These are phyloP conservation scores for Chaetogeoica ovagalla DNA, from an alignment of 2,888 invertebrate species.

Conservation along the genomic window DNA sequence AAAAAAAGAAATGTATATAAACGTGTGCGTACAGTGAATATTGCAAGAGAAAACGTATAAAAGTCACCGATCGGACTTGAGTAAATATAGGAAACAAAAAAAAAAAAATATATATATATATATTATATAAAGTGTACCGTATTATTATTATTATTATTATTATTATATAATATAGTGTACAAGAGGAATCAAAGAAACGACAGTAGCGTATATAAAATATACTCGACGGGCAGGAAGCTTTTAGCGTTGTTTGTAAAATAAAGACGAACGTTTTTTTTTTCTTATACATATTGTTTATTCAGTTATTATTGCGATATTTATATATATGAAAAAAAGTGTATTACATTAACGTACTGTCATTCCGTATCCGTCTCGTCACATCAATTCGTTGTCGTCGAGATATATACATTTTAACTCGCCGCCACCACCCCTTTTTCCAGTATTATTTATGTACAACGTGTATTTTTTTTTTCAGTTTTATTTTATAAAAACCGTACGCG, in stretches of 20 bases:
- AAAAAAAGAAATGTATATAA: too few species aligned
- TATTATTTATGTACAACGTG: background rate
- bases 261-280: constrained; percentile 21
- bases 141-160: background rate
- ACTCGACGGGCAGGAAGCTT: constrained; percentile 35
- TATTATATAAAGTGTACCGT: constrained; percentile 4
- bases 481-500: too few species aligned
- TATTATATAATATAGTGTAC: background rate
- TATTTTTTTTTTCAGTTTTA: background rate
- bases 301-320: background rate
- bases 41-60: constrained; percentile 28
- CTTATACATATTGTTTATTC: constrained; percentile 29
- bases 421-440: background rate
- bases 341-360: constrained; percentile 42
- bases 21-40: background rate
- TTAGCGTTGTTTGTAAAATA: constrained; percentile 46
- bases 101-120: background rate
- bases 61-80: constrained; percentile 39
- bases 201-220: background rate
- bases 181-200: constrained; percentile 38
- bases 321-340: constrained; percentile 20
- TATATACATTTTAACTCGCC: background rate
- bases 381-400: background rate
- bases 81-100: constrained; percentile 27
- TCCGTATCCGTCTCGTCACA: background rate